These are phyloP conservation scores for Brachionichthys hirsutus DNA, from an alignment of 2,113 vertebrate species.

Conservation along the genomic window DNA sequence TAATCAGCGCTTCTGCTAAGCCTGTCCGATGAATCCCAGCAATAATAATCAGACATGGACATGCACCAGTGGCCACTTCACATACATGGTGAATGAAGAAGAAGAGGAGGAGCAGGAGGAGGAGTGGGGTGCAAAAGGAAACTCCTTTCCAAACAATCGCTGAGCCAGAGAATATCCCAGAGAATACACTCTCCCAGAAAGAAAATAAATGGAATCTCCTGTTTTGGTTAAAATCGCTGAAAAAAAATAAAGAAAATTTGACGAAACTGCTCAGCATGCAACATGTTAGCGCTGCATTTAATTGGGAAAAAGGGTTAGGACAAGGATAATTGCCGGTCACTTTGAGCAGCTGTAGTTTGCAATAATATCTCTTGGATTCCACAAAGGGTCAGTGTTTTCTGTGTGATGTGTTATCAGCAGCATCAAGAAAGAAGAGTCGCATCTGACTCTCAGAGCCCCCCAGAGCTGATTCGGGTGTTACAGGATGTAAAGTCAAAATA, in stretches of 20 bases:
- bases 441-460: background rate
- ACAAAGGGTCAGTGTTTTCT: constrained; percentile 21
- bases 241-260: constrained; percentile 71
- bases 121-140: constrained; percentile 47
- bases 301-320: constrained; percentile 61
- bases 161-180: constrained; percentile 74
- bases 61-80: constrained; percentile 55
- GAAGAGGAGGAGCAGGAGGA: constrained; percentile 7
- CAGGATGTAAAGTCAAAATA: constrained; percentile 13
- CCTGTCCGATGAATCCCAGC: constrained; percentile 34
- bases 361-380: constrained; percentile 26
- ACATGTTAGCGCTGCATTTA: constrained; percentile 48
- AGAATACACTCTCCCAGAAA: constrained; percentile 71
- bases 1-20: constrained; percentile 37
- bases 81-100: constrained; percentile 14
- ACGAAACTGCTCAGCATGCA: constrained; percentile 47
- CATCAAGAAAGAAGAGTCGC: background rate
- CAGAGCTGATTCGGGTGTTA: background rate
- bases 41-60: constrained; percentile 47
- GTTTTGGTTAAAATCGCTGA: constrained; percentile 71
- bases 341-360: constrained; percentile 21
- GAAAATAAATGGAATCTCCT: constrained; percentile 75
- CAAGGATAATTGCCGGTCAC: constrained; percentile 53
- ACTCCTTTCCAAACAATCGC: constrained; percentile 69
- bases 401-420: constrained; percentile 3